Base-by-base conservation (phyloP, 2,797 vertebrate genomes). In the Gouania willdenowi region DNA sequence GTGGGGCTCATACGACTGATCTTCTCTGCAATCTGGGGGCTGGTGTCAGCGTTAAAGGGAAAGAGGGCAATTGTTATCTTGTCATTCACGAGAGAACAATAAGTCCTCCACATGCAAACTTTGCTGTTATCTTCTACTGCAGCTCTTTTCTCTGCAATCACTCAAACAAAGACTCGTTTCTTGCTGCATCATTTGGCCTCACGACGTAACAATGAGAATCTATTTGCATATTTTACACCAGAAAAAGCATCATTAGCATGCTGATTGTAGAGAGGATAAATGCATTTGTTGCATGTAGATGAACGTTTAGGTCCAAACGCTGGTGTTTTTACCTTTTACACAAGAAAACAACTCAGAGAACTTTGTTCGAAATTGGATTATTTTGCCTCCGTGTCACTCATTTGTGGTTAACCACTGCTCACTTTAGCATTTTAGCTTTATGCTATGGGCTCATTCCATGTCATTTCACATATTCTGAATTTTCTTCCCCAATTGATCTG, bases 41-140 rank as follows among this genome's bases (percentile, higher is more conserved):
- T 34, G 54, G 27, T 57, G 41, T 60, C 65, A 53, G 51, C 50
- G 19, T 27, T 37, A 34, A 28, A 30, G 40, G 24, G 21, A 2
- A 8, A 41, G 34, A n/a, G n/a, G n/a, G n/a, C 30, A 12, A 38
- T 51, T 6, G 1, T 51, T 65, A 52, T 23, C 26, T 32, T 8
- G 19, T 41, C 45, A 23, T 16, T 43, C 26, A n/a, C 27, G 33
- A n/a, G 31, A 35, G 38, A 38, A 30, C 39, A 29, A 26, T 29
- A 12, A 38, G 29, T 23, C 51, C 53, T 38, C n/a, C 14, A 31
- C n/a, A 28, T 16, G 36, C 14, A 40, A 40, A 14, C 14, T 14
- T 18, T 18, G 4, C 22, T 19, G 19, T 25, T 25, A 14, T 26
- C 2, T 2, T 3, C 14, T 3, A 14, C 5, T 39, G 10, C 4